These are phyloP conservation scores for Epistrophella euchroma DNA, from an alignment of 2,888 invertebrate genomes.

Conservation along the genomic window DNA sequence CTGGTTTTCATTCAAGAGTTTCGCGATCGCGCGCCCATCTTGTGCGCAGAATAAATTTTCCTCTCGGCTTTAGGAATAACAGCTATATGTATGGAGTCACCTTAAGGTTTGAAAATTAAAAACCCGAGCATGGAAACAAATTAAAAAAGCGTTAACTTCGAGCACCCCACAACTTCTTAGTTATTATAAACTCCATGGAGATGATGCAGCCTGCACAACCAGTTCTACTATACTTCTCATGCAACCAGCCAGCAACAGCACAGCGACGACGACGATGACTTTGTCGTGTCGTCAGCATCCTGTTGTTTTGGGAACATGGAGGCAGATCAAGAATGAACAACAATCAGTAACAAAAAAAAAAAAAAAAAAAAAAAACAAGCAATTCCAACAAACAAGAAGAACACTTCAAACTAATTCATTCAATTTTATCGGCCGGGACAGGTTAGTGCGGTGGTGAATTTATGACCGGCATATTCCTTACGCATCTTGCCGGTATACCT, in stretches of 20 bases:
- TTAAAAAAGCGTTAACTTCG: constrained; percentile 67
- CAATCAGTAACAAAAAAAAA: constrained; percentile 5
- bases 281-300: constrained; percentile 37
- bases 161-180: constrained; percentile 27
- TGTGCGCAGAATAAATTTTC: constrained; percentile 51
- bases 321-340: constrained; percentile 29
- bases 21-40: constrained; percentile 38
- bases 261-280: constrained; percentile 1
- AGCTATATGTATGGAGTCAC: constrained; percentile 5
- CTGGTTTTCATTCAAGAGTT: constrained; percentile 65
- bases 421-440: constrained; percentile 72
- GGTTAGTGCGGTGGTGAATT: constrained; percentile 64
- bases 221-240: background rate
- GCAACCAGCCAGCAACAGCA: background rate
- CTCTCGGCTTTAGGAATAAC: background rate
- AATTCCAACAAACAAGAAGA: constrained; percentile 37
- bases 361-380: background rate
- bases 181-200: background rate
- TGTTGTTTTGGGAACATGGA: constrained; percentile 31
- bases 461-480: constrained; percentile 64
- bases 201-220: constrained; percentile 8
- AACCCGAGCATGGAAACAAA: constrained; percentile 59
- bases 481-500: constrained; percentile 44
- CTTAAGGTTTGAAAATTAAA: constrained; percentile 65
- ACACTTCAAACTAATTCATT: constrained; percentile 72